Conservation (phyloP, 2,797 vertebrate genomes). For the Diplodus puntazzo region DNA sequence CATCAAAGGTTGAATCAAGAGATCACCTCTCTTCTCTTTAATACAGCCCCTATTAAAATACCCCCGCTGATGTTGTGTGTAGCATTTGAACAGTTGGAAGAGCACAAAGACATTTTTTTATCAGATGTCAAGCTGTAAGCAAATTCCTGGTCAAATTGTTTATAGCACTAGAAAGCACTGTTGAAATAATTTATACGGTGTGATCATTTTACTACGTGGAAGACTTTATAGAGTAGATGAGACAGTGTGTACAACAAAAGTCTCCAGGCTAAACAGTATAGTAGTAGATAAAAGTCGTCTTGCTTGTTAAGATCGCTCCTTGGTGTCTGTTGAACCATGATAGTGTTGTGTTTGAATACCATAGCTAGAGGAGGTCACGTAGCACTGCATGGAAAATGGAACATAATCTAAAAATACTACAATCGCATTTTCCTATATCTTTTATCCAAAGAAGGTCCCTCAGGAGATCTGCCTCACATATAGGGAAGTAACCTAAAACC, state of each 20-base stretch:
- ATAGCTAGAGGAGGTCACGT: constrained; percentile 13
- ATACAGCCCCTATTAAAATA: constrained; percentile 33
- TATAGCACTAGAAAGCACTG: background rate
- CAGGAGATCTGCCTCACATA: background rate
- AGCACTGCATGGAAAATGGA: constrained; percentile 4
- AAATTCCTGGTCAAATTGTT: constrained; percentile 20
- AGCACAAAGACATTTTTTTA: constrained; percentile 10
- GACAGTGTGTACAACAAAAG: constrained; percentile 5
- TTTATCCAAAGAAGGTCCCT: constrained; percentile 14
- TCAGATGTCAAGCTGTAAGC: constrained; percentile 19
- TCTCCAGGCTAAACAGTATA: background rate
- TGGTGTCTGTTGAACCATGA: constrained; percentile 11
- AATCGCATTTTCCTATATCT: background rate
- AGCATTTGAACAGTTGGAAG: constrained; percentile 13
- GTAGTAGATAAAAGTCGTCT: constrained; percentile 9
- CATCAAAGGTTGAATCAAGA: constrained; percentile 62
- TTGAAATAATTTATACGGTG: background rate
- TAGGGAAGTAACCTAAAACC: constrained; percentile 4
- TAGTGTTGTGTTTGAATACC: constrained; percentile 23
- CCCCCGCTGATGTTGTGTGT: constrained; percentile 37
- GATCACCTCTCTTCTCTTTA: constrained; percentile 35
- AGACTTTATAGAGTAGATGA: constrained; percentile 5
- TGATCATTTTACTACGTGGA: background rate
- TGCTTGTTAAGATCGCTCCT: constrained; percentile 20
- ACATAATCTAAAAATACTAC: background rate